phyloP scores from a whole-genome alignment of 2,888 invertebrate species.

The Palloptera scutellata region DNA sequence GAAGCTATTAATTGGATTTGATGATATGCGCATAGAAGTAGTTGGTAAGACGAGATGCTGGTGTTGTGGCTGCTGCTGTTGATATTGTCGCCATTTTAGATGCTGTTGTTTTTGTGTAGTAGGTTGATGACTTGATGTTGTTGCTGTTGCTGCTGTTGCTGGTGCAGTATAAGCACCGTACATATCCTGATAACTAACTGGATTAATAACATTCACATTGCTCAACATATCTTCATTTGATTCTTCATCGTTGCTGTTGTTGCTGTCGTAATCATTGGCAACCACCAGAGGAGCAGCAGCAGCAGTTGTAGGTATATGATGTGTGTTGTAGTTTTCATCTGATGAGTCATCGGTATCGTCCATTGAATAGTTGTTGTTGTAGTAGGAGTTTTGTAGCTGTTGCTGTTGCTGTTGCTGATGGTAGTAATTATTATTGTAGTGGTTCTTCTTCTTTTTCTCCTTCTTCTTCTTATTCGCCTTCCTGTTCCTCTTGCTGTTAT shows the following conservation, averaged over 20 bases:
- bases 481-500: conserved; percentile 24
- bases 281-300: conserved; percentile 1
- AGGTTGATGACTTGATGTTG: too few relatives aligned
- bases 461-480: conserved; percentile 10
- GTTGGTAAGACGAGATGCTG: too few relatives aligned
- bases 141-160: conserved; percentile 35
- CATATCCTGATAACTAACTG: conserved; percentile 39
- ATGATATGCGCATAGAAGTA: too few relatives aligned
- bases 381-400: conserved; percentile 25
- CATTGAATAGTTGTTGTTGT: conserved; percentile 25
- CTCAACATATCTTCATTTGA: conserved; percentile 38
- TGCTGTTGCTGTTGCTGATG: conserved; percentile 27
- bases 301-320: background rate
- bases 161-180: conserved; percentile 42
- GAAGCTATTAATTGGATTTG: conserved; percentile 7
- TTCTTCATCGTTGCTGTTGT: conserved; percentile 42
- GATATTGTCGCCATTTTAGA: conserved; percentile 29
- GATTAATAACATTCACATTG: conserved; percentile 34
- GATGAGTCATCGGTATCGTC: conserved; percentile 10
- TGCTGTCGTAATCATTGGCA: conserved; percentile 17
- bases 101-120: conserved; percentile 17
- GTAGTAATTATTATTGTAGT: conserved; percentile 26
- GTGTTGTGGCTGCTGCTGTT: conserved; percentile 31
- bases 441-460: conserved; percentile 15
- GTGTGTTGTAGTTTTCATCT: conserved; percentile 1